Evolutionary conservation across 2,797 vertebrate genomes (phyloP), one percentile per base, ranked within the genome.

Genomic region (Typhlichthys subterraneus): DNA sequence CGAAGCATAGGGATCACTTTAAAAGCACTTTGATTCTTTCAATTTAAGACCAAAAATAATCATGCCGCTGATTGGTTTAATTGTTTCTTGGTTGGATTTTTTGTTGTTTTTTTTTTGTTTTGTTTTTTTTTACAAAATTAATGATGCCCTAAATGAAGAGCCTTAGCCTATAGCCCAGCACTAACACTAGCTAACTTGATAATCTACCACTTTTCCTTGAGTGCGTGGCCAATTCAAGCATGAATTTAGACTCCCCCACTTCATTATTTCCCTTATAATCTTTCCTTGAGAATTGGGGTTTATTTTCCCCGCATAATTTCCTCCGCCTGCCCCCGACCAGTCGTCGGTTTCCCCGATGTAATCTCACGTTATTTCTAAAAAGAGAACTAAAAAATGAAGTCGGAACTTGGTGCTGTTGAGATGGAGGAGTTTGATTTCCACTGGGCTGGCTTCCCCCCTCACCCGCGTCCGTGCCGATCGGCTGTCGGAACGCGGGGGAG

Each of bases 381-480:
- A 12, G n/a, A 12, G 62, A 61, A 68, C 23, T 29, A 59, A 47
- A 48, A 61, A 71, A 66, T 57, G 46, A 64, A 52, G n/a, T 38
- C 33, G 33, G 45, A 7, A 4, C 2, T 8, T 63, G 47, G 59
- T 57, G 52, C 31, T 61, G 45, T 14, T 59, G 31, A 69, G 59
- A 75, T 71, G 0, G 55, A 77, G 57, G 59, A 19, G 51, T 15
- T 47, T 56, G 66, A 77, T 80, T 78, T 71, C 63, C 58, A 33
- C 53, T 54, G 48, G 55, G 64, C 54, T 56, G 59, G 58, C 70
- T 80, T 66, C 63, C 69, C 55, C 56, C 66, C 74, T 72, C 76
- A 64, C 72, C 53, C 71, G 1, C 33, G 5, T 38, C 33, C 23
- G 3, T 23, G 23, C 23, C 23, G 23, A 23, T 23, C 33, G 1